Base-by-base conservation (phyloP, 2,113 vertebrate genomes). In the Oryzias javanicus region DNA sequence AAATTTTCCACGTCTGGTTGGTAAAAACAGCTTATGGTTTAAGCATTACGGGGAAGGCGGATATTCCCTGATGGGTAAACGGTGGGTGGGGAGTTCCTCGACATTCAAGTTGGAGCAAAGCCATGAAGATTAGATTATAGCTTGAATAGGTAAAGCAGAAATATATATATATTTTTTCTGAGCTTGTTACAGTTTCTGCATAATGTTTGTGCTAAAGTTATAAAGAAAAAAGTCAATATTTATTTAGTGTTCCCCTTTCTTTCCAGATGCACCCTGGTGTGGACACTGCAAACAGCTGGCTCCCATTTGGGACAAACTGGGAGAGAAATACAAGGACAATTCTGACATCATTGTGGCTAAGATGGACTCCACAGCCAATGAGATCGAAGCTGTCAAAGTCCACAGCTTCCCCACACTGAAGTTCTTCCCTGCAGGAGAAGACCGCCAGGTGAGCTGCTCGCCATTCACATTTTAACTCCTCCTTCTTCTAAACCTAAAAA, bases 381-480 rank as follows among this genome's bases (percentile, higher is more conserved):
- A 99, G 89, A 94, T 99, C 3, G 97, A 99, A 53, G 29, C 90
- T 0, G 96, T 99, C 48, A 97, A 95, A 83, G 95, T 99, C 57
- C 97, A 99, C 90, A 99, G 97, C 86, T 99, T 99, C 83, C 97
- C 97, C 50, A 99, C 97, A 0, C 92, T 99, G 17, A 99, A 98
- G 79, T 98, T 96, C 89, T 99, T 99, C 90, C 97, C 97, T 0
- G 94, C 94, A 24, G 87, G 93, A 45, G 53, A 92, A 0, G 96
- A 92, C 8, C 92, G 49, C 72, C 94, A 93, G 81, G 97, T 98
- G 80, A 77, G 76, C 3, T 6, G 13, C 25, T 6, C 19, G 16
- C 4, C 41, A 16, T 13, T n/a, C 6, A 12, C 55, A 24, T 4
- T 12, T 12, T 35, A 10, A 22, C 22, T 22, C 7, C 8, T 8